A percentile compares a stretch with the other conserved stretches of the same genome.
phyloP scores from a whole-genome alignment of 2,113 vertebrate species.

The Heptranchias perlo region DNA sequence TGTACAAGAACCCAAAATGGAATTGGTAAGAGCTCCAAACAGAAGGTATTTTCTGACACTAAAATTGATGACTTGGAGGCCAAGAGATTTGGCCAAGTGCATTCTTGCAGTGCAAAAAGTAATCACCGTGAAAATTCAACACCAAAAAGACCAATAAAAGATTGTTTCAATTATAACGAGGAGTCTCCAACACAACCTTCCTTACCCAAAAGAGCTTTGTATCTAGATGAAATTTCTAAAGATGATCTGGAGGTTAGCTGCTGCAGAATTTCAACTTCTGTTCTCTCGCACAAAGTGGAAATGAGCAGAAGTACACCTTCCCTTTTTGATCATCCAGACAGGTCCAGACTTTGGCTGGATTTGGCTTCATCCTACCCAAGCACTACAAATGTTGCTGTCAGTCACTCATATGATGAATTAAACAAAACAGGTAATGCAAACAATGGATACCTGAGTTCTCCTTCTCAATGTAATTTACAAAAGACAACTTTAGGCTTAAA shows the following conservation, averaged over 20 bases:
- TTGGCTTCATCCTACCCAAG: conserved; percentile 66
- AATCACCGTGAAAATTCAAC: conserved; percentile 61
- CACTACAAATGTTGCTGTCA: conserved; percentile 53
- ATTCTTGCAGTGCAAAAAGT: conserved; percentile 47
- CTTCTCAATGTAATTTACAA: conserved; percentile 50
- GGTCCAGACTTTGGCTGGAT: conserved; percentile 78
- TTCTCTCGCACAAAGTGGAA: conserved; percentile 65
- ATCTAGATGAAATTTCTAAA: conserved; percentile 58
- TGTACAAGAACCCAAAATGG: conserved; percentile 43
- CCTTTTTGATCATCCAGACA: conserved; percentile 70
- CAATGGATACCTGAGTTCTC: conserved; percentile 47
- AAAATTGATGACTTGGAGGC: conserved; percentile 37
- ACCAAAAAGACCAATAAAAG: conserved; percentile 73
- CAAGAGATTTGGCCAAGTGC: conserved; percentile 46
- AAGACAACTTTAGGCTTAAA: conserved; percentile 46
- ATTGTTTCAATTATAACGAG: conserved; percentile 68
- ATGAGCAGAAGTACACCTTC: conserved; percentile 78
- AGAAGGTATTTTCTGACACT: not conserved
- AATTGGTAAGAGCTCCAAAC: not conserved
- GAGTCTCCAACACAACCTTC: conserved; percentile 79
- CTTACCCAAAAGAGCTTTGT: conserved; percentile 73
- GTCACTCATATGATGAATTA: conserved; percentile 75
- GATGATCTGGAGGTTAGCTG: conserved; percentile 46
- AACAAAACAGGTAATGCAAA: conserved; percentile 57
- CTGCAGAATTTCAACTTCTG: conserved; percentile 49